Base-by-base conservation (phyloP, 2,113 vertebrate genomes). In the Crotalus viridis region DNA sequence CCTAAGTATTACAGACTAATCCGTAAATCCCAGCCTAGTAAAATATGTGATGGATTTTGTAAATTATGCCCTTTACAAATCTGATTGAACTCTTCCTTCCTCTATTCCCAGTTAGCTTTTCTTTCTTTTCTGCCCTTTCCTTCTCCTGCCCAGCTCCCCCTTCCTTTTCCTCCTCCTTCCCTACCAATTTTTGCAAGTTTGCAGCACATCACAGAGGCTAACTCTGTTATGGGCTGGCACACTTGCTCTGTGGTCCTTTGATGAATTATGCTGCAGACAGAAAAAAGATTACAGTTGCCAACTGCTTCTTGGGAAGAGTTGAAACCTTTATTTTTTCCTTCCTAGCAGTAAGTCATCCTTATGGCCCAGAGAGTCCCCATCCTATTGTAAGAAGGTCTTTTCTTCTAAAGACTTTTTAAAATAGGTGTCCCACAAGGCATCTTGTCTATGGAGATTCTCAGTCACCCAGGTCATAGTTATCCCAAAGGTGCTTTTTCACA, bases 11-110 rank as follows among this genome's bases (percentile, higher is more conserved):
- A 97, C 92, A 97, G 96, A 96, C 97, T 98, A 98, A 98, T 98
- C 98, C 98, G 93, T 98, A 98, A 98, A 98, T 98, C 98, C 98
- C 94, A 94, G 97, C 96, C 98, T 97, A 93, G 97, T 97, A 97
- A 97, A 98, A 98, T 97, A 97, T 98, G 97, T 97, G 97, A 98
- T 97, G 97, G 98, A 98, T 98, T 98, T 96, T 98, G 98, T 98
- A 98, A 98, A 98, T 97, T 97, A 96, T 98, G 98, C 98, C 98
- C 98, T 98, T 98, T 98, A 98, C 98, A 98, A 98, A 98, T 98
- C 95, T 96, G 96, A 98, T 97, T 98, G 97, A 98, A 98, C 97
- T 97, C 98, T 95, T 95, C 91, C 96, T 92, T 93, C 95, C 24
- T 28, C 52, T 17, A 4, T 48, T 6, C 86, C 89, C 28, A 33